These are phyloP conservation scores for Amorpha juglandis DNA, from an alignment of 2,888 invertebrate genomes.

Conservation along the genomic window DNA sequence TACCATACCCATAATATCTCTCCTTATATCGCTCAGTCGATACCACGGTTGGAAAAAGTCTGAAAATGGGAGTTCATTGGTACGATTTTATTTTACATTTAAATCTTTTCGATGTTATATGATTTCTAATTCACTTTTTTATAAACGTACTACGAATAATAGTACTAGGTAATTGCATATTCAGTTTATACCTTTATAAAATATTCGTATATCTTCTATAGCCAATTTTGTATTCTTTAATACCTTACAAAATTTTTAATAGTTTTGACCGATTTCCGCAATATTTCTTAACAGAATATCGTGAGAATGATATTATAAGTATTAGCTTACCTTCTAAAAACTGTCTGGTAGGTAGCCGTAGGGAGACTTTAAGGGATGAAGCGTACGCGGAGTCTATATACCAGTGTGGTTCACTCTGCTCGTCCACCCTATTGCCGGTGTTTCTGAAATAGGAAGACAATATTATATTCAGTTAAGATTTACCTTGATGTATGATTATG, in stretches of 20 bases:
- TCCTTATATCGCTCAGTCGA: conserved; percentile 63
- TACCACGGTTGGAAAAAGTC: conserved; percentile 66
- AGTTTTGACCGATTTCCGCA: too few relatives aligned
- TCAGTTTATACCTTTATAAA: too few relatives aligned
- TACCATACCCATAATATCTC: conserved; percentile 71
- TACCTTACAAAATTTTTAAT: too few relatives aligned
- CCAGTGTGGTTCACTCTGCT: conserved; percentile 74
- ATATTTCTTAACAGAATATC: neutral
- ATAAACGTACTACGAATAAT: too few relatives aligned
- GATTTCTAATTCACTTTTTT: neutral
- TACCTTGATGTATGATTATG: too few relatives aligned
- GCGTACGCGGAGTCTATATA: conserved; percentile 81
- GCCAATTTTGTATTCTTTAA: too few relatives aligned
- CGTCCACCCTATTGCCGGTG: conserved; percentile 74
- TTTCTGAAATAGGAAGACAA: conserved; percentile 65
- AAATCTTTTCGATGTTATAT: neutral
- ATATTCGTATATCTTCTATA: too few relatives aligned
- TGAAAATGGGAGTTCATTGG: conserved; percentile 50
- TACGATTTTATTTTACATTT: neutral
- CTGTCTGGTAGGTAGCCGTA: conserved; percentile 76
- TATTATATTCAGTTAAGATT: neutral
- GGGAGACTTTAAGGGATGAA: conserved; percentile 77
- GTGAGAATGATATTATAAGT: neutral
- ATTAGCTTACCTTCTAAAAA: conserved; percentile 71
- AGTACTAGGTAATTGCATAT: too few relatives aligned